Evolutionary conservation across 2,113 vertebrate species (phyloP), one percentile per base, ranked within the genome.

Genomic region (Heterotilapia buettikoferi): DNA sequence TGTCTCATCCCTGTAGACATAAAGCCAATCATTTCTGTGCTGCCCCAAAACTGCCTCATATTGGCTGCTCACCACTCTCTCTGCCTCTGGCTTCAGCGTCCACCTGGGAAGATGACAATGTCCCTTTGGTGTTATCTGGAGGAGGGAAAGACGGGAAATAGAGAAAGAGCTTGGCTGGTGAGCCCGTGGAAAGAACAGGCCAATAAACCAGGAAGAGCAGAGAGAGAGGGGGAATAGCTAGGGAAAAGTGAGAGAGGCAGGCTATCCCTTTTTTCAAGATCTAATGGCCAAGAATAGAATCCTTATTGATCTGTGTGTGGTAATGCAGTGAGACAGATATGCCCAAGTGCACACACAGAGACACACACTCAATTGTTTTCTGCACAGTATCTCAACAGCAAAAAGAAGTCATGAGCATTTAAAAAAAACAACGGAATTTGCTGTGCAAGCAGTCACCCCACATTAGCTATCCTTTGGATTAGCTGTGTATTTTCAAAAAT

Each of bases 211-310:
- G 53, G 57, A 52, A 57, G 52, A 63, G 61, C 40, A 80, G 56
- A 76, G 79, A 80, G 43, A 71, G 16, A 10, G 40, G 21, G 40
- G 68, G 68, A 82, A 59, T 50, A 53, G 68, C 87, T 82, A 36
- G 57, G 83, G 79, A 78, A 61, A 84, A 87, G 86, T 50, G 63
- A 88, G 85, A 52, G 86, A 93, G 79, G 76, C 87, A 90, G 92
- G 91, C 90, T 91, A 88, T 85, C 93, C 92, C 90, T 61, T 89
- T 84, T 63, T 84, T 92, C 54, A 85, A 89, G 78, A 92, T 93
- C 80, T 90, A 93, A 95, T 88, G 89, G 90, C 92, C 92, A 92
- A 93, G 93, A 95, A 95, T 96, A 96, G 93, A 94, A 95, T 85
- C 87, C 45, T 83, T 93, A 95, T 95, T 95, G 94, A 95, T 95